Evolutionary conservation across 2,113 vertebrate genomes (phyloP).

Genomic region (Lutjanus erythropterus): DNA sequence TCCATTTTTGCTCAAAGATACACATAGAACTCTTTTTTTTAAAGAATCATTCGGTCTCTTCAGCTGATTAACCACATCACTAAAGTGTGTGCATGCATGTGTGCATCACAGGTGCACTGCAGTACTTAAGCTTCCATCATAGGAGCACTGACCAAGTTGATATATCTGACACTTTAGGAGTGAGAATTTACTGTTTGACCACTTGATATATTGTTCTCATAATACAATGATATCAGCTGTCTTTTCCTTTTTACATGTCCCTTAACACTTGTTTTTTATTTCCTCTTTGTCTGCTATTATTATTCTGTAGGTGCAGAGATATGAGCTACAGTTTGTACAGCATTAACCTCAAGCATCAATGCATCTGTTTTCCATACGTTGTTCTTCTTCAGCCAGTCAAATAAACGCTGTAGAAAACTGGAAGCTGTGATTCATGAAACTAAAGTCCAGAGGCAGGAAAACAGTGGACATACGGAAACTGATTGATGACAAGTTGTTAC

Average conservation of each 20-base stretch:
- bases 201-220: not conserved
- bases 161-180: no score
- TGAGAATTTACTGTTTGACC: no score
- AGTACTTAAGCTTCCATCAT: no score
- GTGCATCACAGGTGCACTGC: no score
- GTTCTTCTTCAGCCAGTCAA: constrained; percentile 1
- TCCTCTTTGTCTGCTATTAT: not conserved
- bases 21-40: no score
- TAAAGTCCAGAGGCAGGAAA: not conserved
- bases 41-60: no score
- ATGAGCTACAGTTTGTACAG: not conserved
- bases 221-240: no score
- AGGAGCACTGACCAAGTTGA: no score
- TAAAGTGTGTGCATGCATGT: no score
- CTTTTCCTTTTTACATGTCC: not conserved
- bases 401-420: not conserved
- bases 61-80: no score
- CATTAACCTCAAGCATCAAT: not conserved
- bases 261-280: not conserved
- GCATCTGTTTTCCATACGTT: constrained; percentile 26
- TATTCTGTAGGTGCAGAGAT: not conserved
- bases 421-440: constrained; percentile 12
- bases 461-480: not conserved
- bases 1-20: no score
- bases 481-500: constrained; percentile 14